A percentile compares a stretch with the other conserved stretches of the same genome.
Evolutionary conservation across 2,888 invertebrate species (phyloP).

Genomic region (Acanthococcus lagerstroemiae): DNA sequence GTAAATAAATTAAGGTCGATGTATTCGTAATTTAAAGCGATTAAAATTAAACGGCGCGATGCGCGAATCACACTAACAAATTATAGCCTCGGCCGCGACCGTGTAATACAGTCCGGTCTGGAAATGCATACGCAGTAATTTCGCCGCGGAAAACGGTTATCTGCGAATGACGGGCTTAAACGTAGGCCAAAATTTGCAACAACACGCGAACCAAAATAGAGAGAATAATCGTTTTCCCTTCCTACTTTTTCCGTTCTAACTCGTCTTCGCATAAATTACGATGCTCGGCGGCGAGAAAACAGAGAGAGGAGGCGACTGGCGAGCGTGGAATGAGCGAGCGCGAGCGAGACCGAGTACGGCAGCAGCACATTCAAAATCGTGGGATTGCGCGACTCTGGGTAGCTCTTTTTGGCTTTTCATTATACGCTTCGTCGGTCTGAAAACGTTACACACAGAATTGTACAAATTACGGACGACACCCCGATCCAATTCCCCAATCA

Average conservation of each 20-base stretch:
- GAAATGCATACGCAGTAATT: no score
- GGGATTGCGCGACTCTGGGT: neutral
- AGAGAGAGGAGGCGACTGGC: neutral
- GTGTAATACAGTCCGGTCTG: no score
- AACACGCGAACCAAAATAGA: no score
- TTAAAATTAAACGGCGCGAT: no score
- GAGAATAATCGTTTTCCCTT: neutral
- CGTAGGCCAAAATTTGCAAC: no score
- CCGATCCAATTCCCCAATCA: neutral
- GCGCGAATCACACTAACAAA: no score
- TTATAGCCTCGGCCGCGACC: no score
- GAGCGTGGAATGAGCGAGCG: neutral
- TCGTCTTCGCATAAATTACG: neutral
- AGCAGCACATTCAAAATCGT: neutral
- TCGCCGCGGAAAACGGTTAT: no score
- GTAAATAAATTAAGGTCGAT: no score
- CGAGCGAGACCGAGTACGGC: neutral
- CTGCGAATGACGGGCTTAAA: no score
- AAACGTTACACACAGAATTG: neutral
- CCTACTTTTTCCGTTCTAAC: neutral
- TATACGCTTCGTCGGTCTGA: slow-evolving; percentile 12
- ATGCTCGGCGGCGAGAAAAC: neutral
- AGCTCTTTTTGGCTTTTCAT: slow-evolving; percentile 5
- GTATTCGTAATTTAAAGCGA: no score
- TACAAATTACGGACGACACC: slow-evolving; percentile 14